Base-by-base conservation (phyloP, 1,140 invertebrate species). In the Adelges cooleyi region DNA sequence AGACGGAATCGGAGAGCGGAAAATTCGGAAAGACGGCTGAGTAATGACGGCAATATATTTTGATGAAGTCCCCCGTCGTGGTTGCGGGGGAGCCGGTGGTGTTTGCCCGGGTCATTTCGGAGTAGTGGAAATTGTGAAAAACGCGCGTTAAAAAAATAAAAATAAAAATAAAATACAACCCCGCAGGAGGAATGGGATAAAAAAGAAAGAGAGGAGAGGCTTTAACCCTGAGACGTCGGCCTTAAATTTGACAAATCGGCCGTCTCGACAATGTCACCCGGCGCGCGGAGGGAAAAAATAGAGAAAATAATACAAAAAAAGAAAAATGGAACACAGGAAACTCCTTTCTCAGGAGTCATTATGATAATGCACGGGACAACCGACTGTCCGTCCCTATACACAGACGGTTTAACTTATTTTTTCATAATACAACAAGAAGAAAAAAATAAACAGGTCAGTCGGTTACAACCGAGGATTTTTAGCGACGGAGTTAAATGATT, bases 241-340 rank as follows among this genome's bases (percentile, higher is more conserved):
- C 42, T 62, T 62, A 62, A 62, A 62, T 62, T 62, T 62, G 56
- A 62, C 56, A 62, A 62, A 62, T 62, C 56, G 56, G 56, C 27
- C 56, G 38, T 62, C 56, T 62, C 56, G 56, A 62, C 38, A 46
- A n/a, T 44, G 56, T 62, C 56, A 29, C 40, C 44, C 33, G 20
- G 38, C 22, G 36, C 13, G 13, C 52, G n/a, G 36, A 23, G 33
- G 27, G 27, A 18, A 17, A 2, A 13, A 10, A 29, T 6, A 54
- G 1, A 22, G 10, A 5, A 8, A 22, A 59, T n/a, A n/a, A n/a
- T n/a, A n/a, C n/a, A n/a, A n/a, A n/a, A n/a, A n/a, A n/a, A n/a
- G n/a, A 56, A 59, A 44, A 59, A 44, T 22, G 23, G 40, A 54
- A 54, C 40, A 44, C 18, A 22, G 33, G 17, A 56, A 59, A 27